Evolutionary conservation across 2,888 invertebrate species (phyloP).

Genomic region (Aromia moschata): DNA sequence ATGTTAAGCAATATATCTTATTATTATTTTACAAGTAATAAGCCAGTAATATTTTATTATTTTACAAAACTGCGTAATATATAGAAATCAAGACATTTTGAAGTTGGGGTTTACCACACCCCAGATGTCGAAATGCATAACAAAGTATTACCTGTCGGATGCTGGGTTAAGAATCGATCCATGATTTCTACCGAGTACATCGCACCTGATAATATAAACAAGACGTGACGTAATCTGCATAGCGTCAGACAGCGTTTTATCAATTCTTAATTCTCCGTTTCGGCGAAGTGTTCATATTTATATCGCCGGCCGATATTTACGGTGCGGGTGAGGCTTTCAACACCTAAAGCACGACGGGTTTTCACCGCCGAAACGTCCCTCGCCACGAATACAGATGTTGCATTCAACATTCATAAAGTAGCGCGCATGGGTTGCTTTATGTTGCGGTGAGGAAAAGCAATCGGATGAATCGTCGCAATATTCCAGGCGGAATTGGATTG

Average conservation of each 20-base stretch:
- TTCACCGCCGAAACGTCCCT: slow-evolving; percentile 44
- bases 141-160: no score
- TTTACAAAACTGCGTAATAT: no score
- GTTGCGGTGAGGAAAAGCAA: slow-evolving; percentile 59
- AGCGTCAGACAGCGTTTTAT: slow-evolving; percentile 33
- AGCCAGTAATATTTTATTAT: no score
- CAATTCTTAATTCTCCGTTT: slow-evolving; percentile 57
- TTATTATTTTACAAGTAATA: no score
- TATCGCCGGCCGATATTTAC: slow-evolving; percentile 51
- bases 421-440: slow-evolving; percentile 55
- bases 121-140: no score
- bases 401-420: slow-evolving; percentile 63
- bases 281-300: slow-evolving; percentile 53
- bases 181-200: no score
- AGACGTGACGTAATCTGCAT: slow-evolving; percentile 38
- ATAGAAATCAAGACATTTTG: no score
- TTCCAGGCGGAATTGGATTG: slow-evolving; percentile 60
- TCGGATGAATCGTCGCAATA: slow-evolving; percentile 60
- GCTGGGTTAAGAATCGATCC: no score
- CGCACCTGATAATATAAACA: slow-evolving; percentile 34
- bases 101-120: no score
- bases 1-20: no score
- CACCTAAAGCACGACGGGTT: slow-evolving; percentile 54
- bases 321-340: slow-evolving; percentile 51
- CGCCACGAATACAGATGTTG: slow-evolving; percentile 60